Conservation (phyloP, 2,797 vertebrate genomes). For the Periparus ater region DNA sequence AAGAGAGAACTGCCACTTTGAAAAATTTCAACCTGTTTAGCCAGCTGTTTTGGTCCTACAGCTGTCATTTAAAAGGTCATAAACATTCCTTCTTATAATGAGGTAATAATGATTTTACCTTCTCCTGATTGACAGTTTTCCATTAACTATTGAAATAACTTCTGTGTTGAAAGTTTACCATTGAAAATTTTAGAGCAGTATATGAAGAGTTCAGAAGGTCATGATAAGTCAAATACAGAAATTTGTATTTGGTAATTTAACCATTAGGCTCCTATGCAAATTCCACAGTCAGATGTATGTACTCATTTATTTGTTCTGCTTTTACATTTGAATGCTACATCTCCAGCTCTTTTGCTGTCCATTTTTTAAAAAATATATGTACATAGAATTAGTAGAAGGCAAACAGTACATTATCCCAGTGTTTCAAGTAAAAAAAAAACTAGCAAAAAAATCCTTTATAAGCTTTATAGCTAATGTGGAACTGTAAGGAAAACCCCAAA, state of each 20-base stretch:
- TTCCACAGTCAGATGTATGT: background rate
- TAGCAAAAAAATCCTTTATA: background rate
- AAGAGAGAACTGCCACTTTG: background rate
- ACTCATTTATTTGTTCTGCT: background rate
- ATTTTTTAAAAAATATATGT: background rate
- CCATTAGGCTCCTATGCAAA: background rate
- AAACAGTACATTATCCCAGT: background rate
- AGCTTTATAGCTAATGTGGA: background rate
- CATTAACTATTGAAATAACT: background rate
- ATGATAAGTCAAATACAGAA: background rate
- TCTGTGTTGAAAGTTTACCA: background rate
- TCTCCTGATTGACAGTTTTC: background rate
- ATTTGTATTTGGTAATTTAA: background rate
- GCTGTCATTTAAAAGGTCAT: conserved; percentile 28
- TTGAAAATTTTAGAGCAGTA: background rate
- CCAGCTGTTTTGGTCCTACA: background rate
- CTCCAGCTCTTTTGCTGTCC: background rate
- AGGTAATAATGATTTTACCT: background rate
- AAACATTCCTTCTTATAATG: background rate
- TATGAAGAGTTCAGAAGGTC: background rate
- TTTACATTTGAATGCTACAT: conserved; percentile 10
- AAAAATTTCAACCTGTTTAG: conserved; percentile 22
- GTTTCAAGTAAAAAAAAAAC: background rate
- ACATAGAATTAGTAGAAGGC: background rate
- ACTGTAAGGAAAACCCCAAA: background rate